A percentile compares a stretch with the other conserved stretches of the same genome.
Evolutionary conservation across 2,113 vertebrate species (phyloP).

Genomic region (Alaudala cheleensis): DNA sequence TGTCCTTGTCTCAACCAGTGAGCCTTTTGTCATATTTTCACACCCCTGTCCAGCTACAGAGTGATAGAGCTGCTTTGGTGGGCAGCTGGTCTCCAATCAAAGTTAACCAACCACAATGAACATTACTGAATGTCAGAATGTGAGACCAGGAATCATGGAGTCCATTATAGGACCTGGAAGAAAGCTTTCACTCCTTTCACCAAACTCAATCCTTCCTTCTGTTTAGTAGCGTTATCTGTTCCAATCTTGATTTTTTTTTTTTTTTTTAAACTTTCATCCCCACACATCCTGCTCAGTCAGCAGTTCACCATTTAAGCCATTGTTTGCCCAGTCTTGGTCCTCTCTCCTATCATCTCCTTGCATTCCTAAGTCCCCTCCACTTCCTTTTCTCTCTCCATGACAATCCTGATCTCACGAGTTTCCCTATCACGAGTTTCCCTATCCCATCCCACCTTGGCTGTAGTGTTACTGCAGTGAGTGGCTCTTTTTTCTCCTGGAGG

Average conservation of each 20-base stretch:
- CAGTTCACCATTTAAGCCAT: not conserved
- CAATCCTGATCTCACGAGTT: not conserved
- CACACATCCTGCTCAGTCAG: not conserved
- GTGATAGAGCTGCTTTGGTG: not conserved
- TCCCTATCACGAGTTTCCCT: not conserved
- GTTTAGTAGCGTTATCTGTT: not conserved
- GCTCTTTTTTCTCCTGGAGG: not conserved
- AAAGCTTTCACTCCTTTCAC: not conserved
- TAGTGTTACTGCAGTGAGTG: not conserved
- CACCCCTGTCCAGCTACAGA: not conserved
- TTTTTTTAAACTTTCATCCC: not conserved
- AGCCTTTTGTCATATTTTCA: not conserved
- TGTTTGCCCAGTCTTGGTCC: not conserved
- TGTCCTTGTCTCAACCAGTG: not conserved
- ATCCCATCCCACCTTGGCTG: not conserved
- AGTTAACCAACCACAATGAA: not conserved
- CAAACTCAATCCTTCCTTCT: not conserved
- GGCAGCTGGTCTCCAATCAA: not conserved
- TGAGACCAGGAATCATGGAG: not conserved
- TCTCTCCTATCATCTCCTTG: not conserved
- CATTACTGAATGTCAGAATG: not conserved
- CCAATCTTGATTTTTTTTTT: not conserved
- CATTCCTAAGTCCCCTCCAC: not conserved
- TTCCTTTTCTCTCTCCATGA: not conserved
- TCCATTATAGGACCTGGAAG: no score